These are phyloP conservation scores for Allacma fusca DNA, from an alignment of 2,888 invertebrate species.

Conservation along the genomic window DNA sequence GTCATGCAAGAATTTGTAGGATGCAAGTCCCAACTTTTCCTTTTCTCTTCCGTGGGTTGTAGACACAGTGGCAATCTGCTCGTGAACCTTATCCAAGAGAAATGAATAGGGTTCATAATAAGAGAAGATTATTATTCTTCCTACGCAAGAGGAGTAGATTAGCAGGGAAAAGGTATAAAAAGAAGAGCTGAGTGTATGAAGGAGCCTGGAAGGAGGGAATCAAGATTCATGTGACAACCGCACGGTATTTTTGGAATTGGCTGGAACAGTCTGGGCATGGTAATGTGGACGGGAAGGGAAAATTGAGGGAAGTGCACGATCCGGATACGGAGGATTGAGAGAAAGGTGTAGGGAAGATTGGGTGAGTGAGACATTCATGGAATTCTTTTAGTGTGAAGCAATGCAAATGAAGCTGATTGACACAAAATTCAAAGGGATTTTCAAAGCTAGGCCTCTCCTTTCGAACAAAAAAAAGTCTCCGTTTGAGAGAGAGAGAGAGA, in stretches of 20 bases:
- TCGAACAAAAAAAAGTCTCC: not conserved
- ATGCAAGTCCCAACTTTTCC: no score
- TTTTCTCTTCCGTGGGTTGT: no score
- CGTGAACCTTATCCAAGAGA: not conserved
- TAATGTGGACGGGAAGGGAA: not conserved
- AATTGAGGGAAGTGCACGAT: not conserved
- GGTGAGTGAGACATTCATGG: not conserved
- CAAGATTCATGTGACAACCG: slow-evolving; percentile 9
- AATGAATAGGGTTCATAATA: slow-evolving; percentile 11
- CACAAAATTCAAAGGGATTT: slow-evolving; percentile 16
- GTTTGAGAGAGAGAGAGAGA: not conserved
- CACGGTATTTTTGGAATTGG: slow-evolving; percentile 1
- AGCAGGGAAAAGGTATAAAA: not conserved
- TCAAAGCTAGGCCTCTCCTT: not conserved
- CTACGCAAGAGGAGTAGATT: not conserved
- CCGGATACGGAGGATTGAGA: not conserved
- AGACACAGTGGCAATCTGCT: no score
- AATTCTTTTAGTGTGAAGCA: slow-evolving; percentile 16
- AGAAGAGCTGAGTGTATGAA: not conserved
- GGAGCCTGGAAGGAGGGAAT: not conserved
- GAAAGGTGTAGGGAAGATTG: not conserved
- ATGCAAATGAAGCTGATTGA: slow-evolving; percentile 24
- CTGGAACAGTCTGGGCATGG: not conserved
- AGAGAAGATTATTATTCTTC: not conserved
- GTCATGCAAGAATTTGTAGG: no score